Conservation (phyloP, 2,797 vertebrate species). For the Liparis tanakae region DNA sequence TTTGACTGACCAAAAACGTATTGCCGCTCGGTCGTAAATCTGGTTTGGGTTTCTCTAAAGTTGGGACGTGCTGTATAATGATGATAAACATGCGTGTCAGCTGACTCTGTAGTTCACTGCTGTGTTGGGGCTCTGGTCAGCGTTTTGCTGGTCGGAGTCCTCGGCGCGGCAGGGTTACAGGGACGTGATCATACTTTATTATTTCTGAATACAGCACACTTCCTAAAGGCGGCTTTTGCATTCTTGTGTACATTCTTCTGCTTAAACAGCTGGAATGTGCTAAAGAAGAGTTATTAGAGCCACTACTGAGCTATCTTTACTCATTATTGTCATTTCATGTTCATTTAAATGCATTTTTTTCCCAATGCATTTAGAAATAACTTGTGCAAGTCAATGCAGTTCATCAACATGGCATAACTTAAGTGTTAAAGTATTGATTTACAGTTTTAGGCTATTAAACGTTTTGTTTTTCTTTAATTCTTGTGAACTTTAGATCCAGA, state of each 20-base stretch:
- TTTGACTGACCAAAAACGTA: too few species aligned
- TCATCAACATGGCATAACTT: neutral
- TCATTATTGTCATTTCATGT: too few species aligned
- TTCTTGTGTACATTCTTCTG: neutral
- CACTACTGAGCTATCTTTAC: too few species aligned
- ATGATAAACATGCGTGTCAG: slow-evolving; percentile 90
- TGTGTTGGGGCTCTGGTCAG: slow-evolving; percentile 38
- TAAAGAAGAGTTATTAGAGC: too few species aligned
- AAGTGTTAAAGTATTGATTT: neutral
- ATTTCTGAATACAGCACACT: slow-evolving; percentile 80
- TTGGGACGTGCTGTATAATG: slow-evolving; percentile 69
- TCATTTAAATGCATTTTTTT: too few species aligned
- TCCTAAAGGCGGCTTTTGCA: too few species aligned
- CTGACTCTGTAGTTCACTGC: slow-evolving; percentile 75
- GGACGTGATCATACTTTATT: slow-evolving; percentile 76
- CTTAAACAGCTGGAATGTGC: neutral
- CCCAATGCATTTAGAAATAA: neutral
- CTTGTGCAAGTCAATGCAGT: neutral
- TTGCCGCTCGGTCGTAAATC: too few species aligned
- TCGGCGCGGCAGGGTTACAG: slow-evolving; percentile 31
- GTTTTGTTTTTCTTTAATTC: neutral
- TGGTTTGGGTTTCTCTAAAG: neutral
- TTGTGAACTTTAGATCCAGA: slow-evolving; percentile 84
- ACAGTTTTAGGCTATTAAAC: neutral
- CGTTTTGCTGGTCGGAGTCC: slow-evolving; percentile 72